phyloP scores from a whole-genome alignment of 2,113 vertebrate genomes.

The Hymenochirus boettgeri region DNA sequence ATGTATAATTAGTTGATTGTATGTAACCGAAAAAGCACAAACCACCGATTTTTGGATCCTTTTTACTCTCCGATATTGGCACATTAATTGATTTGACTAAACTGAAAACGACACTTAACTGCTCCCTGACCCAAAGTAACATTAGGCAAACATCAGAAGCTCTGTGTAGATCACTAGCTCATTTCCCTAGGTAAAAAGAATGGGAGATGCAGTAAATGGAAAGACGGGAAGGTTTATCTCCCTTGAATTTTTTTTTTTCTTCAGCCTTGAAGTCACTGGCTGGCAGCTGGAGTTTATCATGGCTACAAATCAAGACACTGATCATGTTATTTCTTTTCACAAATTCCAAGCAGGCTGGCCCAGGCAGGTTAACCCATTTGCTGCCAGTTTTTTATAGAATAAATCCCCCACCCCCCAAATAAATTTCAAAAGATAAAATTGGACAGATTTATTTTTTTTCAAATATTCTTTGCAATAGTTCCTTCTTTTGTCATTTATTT shows the following conservation, averaged over 20 bases:
- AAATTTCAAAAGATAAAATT: too few species aligned
- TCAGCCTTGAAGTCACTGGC: neutral
- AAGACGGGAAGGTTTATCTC: neutral
- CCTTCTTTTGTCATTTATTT: neutral
- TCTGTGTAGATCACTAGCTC: neutral
- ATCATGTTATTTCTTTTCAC: neutral
- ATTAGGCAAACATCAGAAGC: neutral
- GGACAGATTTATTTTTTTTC: too few species aligned
- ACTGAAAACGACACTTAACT: neutral
- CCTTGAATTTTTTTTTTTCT: neutral
- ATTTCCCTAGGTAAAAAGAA: neutral
- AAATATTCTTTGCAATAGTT: too few species aligned
- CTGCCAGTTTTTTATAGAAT: neutral
- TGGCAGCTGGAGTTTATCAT: neutral
- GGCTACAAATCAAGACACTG: neutral
- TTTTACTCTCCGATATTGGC: neutral
- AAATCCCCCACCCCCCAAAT: too few species aligned
- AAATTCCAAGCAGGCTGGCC: neutral
- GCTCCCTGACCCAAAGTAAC: neutral
- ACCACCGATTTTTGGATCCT: conserved; percentile 9
- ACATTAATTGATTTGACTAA: neutral
- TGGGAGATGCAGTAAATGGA: too few species aligned
- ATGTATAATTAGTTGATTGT: conserved; percentile 36
- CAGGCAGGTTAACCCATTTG: neutral
- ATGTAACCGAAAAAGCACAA: conserved; percentile 35